Evolutionary conservation across 1,140 invertebrate species (phyloP), one percentile per base, ranked within the genome.

Genomic region (Drosophila sturtevanti): DNA sequence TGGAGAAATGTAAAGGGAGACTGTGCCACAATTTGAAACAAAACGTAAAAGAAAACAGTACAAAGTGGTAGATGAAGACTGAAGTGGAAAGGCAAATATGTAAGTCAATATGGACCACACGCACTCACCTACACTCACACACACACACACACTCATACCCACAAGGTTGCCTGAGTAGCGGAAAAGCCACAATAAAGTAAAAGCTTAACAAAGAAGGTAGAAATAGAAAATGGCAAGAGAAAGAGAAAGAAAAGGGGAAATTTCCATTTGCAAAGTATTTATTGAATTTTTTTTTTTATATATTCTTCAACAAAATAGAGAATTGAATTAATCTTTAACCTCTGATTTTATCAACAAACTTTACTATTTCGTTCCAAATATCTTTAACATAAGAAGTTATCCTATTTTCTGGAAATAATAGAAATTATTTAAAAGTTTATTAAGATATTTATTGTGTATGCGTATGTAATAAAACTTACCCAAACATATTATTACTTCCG

Each of bases 1-100:
- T 14, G 22, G 52, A 7, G 10, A 22, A 18, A 10, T 52, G 48
- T 16, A 18, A 22, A 11, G 11, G 34, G 11, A 10, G 41, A 48
- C 16, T 48, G 18, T 18, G 41, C 41, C 41, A 56, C 54, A 56
- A 34, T 56, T 56, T 56, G 54, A 56, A 56, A 56, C 54, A 56
- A 56, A 56, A 35, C 54, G 31, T 48, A 48, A 48, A 48, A 48
- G 41, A 16, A 48, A 48, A 21, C 41, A 48, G 16, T 18, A 48
- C 41, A 48, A 48, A 48, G 41, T 34, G 54, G 22, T 34, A 35
- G 54, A 34, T 34, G 27, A 10, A 18, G 27, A 35, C 54, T 56
- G 54, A 56, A 56, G 54, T 56, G 54, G 54, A 56, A 56, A 56
- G 54, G 54, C 54, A 56, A 56, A 56, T 56, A 56, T 56, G 54